Evolutionary conservation across 2,797 vertebrate species (phyloP), one percentile per base, ranked within the genome.

Genomic region (Neosilurus hyrtlii): DNA sequence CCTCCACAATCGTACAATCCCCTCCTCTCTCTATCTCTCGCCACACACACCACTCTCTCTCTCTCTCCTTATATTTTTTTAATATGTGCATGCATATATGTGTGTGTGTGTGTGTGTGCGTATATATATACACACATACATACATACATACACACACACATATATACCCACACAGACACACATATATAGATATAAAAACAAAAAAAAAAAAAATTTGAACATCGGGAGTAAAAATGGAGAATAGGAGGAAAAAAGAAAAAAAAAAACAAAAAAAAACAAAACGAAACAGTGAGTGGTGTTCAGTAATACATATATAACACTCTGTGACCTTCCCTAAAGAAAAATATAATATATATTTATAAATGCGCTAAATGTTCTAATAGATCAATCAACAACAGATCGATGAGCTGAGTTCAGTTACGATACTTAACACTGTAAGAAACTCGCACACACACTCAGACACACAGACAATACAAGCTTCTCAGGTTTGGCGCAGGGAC

Each of bases 391-490:
- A 37, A 94, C 92, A 92, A 92, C 90, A 92, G 92, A 93, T 93
- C 92, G 92, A 91, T 91, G 93, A 92, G 93, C 93, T 93, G 93
- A 91, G 92, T 92, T 94, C 91, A 91, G 90, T 92, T 92, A 93
- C 92, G 93, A 93, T 92, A 91, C 83, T 90, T 91, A 93, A 94
- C 92, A 94, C 93, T 92, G 92, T 90, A 90, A 90, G 88, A 89
- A 90, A 89, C 83, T 89, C 88, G 51, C 75, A 76, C 79, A 52
- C 79, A 83, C 54, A 70, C 83, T 35, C 68, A 35, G 35, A 71
- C 75, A 76, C 75, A 68, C 82, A 2, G 86, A 90, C 89, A 85
- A 89, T 76, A 86, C 79, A 83, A 80, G 72, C 82, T 65, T 86
- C 89, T 88, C 83, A 85, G 83, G 80, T 62, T 59, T 85, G 87